A percentile compares a stretch with the other conserved stretches of the same genome.
These are phyloP conservation scores for Pararge aegeria DNA, from an alignment of 1,140 invertebrate species.

Conservation along the genomic window DNA sequence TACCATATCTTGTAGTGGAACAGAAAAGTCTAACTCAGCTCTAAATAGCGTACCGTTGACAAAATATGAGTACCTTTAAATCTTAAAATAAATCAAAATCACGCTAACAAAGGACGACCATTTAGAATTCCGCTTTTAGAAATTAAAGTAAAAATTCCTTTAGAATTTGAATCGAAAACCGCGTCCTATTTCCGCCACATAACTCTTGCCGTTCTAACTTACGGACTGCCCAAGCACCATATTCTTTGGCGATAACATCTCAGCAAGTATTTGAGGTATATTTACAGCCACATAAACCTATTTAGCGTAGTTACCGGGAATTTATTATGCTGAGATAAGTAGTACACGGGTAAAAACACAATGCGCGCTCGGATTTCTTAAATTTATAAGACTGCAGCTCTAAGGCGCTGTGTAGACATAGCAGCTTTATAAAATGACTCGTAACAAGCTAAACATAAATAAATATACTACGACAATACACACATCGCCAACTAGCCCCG, in stretches of 20 bases:
- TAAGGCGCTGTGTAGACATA: too few relatives aligned
- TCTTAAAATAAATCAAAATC: neutral
- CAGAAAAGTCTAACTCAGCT: too few relatives aligned
- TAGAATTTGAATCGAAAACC: constrained; percentile 1
- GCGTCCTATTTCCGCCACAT: neutral
- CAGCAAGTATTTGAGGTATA: constrained; percentile 15
- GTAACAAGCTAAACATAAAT: too few relatives aligned
- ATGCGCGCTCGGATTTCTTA: constrained; percentile 18
- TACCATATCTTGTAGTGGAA: too few relatives aligned
- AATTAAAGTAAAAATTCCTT: neutral
- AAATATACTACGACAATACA: too few relatives aligned
- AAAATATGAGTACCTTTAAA: too few relatives aligned
- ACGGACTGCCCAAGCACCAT: constrained; percentile 8
- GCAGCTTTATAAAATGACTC: too few relatives aligned
- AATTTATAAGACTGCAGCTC: constrained; percentile 15
- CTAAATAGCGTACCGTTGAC: too few relatives aligned
- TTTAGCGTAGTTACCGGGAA: constrained; percentile 20
- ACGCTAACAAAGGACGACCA: neutral
- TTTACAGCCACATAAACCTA: constrained; percentile 19
- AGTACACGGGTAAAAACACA: constrained; percentile 17
- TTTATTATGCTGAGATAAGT: constrained; percentile 28
- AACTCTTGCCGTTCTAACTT: constrained; percentile 6
- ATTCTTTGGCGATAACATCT: constrained; percentile 22
- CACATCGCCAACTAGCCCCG: too few relatives aligned
- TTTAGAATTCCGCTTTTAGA: neutral